Evolutionary conservation across 2,888 invertebrate genomes (phyloP), one percentile per base, ranked within the genome.

Genomic region (Parasteatoda lunata): DNA sequence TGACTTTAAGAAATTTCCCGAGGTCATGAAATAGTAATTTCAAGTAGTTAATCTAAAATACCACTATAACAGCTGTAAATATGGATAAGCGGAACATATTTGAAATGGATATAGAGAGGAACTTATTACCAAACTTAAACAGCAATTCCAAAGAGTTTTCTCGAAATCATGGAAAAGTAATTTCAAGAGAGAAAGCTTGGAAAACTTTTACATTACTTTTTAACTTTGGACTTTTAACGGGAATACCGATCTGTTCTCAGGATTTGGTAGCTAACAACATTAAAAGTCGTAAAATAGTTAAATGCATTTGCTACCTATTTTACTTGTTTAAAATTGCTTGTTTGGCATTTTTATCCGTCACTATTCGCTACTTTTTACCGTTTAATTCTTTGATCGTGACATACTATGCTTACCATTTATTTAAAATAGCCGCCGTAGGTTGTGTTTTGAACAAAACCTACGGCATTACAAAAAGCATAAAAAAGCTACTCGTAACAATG

Each of bases 381-480:
- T 30, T 71, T 9, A 70, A 79, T 59, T 80, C 80, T 4, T 51
- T 80, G 15, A 71, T 80, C 3, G 13, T 80, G 3, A 65, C 80
- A 0, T 73, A 71, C 52, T 72, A 66, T 51, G 80, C 72, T 5
- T 73, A 52, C 66, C 48, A 72, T 47, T 0, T 72, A 3, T 80
- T 64, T 7, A 45, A 65, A 0, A 4, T 73, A 15, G 72, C 73
- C 0, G 49, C 73, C 4, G 47, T 80, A 1, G 11, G n/a, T 6
- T 11, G 48, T 1, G 13, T 80, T n/a, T 13, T 30, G 2, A 2
- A 71, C 0, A 7, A 30, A 45, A n/a, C 66, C 3, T 49, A 51
- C 9, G 65, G 3, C 0, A 64, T 80, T 0, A 8, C 64, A 8
- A n/a, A 30, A 1, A 49, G 65, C 1, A n/a, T 73, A n/a, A 65